Evolutionary conservation across 2,797 vertebrate genomes (phyloP).

Genomic region (Phoeniculus purpureus): DNA sequence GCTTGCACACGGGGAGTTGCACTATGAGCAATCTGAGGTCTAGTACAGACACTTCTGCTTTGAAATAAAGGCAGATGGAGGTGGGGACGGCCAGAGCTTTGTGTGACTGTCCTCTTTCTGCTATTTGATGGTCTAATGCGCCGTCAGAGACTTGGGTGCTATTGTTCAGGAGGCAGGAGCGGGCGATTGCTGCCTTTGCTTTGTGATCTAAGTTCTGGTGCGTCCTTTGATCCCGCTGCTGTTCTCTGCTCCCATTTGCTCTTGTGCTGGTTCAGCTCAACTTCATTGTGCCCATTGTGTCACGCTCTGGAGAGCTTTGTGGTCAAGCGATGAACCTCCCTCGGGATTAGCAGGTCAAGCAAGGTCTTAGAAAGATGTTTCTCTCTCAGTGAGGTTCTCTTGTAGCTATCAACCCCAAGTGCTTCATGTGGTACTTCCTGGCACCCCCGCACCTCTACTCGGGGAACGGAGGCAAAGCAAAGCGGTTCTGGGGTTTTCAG

Average conservation of each 20-base stretch:
- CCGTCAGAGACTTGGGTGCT: not conserved
- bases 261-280: not conserved
- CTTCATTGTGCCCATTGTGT: accelerated
- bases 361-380: not conserved
- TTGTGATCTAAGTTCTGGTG: not conserved
- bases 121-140: not conserved
- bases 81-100: not conserved
- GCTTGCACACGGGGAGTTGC: not conserved
- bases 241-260: not conserved
- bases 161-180: not conserved
- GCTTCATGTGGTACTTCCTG: not conserved
- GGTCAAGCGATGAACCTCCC: not conserved
- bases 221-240: not conserved
- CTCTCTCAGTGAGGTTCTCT: not conserved
- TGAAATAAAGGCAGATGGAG: not conserved
- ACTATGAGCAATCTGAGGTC: not conserved
- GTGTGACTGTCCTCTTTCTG: not conserved
- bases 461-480: not conserved
- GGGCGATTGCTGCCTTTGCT: not conserved
- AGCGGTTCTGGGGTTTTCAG: not conserved
- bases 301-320: not conserved
- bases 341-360: not conserved
- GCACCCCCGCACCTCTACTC: not conserved
- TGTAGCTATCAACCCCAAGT: not conserved
- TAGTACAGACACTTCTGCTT: not conserved